Percentiles rank a stretch among this genome's conserved stretches.
These are phyloP conservation scores for Megaceryle alcyon DNA, from an alignment of 2,797 vertebrate genomes.

Conservation along the genomic window DNA sequence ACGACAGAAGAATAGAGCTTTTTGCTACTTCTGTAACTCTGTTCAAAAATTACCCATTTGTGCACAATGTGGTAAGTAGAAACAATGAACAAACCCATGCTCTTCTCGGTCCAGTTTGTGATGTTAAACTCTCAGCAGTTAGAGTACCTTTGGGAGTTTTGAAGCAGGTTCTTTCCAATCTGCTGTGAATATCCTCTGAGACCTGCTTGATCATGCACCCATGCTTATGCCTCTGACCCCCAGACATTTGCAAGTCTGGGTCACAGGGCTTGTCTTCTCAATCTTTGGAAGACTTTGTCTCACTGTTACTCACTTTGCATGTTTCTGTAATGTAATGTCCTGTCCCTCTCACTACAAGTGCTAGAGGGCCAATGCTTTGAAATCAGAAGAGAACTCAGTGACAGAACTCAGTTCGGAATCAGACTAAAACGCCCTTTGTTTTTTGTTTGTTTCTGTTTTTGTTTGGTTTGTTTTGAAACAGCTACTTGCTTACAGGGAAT, in stretches of 20 bases:
- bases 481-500: neutral
- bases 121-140: neutral
- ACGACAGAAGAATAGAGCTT: conserved; percentile 97
- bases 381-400: neutral
- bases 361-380: neutral
- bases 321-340: neutral
- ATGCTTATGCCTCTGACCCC: accelerated
- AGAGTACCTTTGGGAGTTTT: neutral
- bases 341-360: neutral
- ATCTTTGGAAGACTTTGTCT: neutral
- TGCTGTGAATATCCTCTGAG: neutral
- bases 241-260: neutral
- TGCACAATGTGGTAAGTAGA: conserved; percentile 94
- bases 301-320: neutral
- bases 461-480: neutral
- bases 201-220: neutral
- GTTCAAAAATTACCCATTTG: conserved; percentile 96
- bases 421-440: neutral
- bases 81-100: neutral
- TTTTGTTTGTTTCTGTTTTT: no score
- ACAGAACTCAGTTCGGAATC: neutral
- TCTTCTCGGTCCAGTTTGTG: neutral
- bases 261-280: neutral
- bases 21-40: conserved; percentile 95
- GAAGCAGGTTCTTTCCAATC: neutral